A percentile compares a stretch with the other conserved stretches of the same genome.
These are phyloP conservation scores for Halictus rubicundus DNA, from an alignment of 1,140 invertebrate species.

Conservation along the genomic window DNA sequence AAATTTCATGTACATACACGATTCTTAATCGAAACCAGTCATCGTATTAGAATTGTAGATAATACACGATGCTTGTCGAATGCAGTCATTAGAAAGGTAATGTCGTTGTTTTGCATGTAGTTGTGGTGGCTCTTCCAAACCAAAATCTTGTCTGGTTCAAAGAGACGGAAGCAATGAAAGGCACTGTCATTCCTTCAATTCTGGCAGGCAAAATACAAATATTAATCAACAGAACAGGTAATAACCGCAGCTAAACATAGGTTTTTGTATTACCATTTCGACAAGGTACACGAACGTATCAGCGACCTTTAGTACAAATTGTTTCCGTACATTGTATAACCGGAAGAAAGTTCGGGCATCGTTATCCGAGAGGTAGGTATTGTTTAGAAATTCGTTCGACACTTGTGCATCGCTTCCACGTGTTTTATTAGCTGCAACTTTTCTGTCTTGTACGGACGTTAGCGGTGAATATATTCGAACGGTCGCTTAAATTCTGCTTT, in stretches of 20 bases:
- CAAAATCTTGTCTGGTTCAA: conserved; percentile 89
- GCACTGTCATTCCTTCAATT: conserved; percentile 80
- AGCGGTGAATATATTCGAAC: conserved; percentile 39
- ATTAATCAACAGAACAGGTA: conserved; percentile 82
- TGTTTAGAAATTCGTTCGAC: conserved; percentile 55
- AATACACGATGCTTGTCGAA: conserved; percentile 60
- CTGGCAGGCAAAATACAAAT: conserved; percentile 79
- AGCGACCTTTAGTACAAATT: neutral
- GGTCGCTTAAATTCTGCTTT: conserved; percentile 27
- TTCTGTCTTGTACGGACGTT: conserved; percentile 44
- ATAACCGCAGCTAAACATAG: conserved; percentile 51
- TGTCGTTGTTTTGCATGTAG: conserved; percentile 82
- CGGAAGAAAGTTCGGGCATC: conserved; percentile 40
- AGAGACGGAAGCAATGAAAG: conserved; percentile 82
- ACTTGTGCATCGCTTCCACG: conserved; percentile 35
- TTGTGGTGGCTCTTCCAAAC: conserved; percentile 85
- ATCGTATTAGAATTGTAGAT: conserved; percentile 45
- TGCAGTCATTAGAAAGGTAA: conserved; percentile 74
- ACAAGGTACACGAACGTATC: conserved; percentile 3
- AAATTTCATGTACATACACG: conserved; percentile 30
- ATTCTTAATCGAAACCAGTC: conserved; percentile 15
- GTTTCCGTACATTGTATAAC: conserved; percentile 44
- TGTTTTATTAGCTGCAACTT: conserved; percentile 66
- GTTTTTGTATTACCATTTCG: conserved; percentile 9
- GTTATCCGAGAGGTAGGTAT: conserved; percentile 68